Base-by-base conservation (phyloP, 2,113 vertebrate genomes). In the Zosterops pallidus region DNA sequence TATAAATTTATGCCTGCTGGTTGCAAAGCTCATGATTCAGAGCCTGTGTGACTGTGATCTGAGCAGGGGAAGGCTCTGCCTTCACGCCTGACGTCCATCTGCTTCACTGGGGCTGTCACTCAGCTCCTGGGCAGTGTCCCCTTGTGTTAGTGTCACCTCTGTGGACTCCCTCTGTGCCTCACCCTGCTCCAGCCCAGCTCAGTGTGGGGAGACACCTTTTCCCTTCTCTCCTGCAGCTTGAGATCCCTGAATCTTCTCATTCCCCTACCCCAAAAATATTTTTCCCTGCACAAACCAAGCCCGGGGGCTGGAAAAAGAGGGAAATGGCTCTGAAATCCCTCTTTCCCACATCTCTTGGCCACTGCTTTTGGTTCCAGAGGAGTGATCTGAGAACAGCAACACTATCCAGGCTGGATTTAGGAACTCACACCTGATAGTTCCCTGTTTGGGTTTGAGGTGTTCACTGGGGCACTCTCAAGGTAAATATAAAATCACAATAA, bases 1-100 rank as follows among this genome's bases (percentile, higher is more conserved):
- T 68, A 94, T 92, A 78, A 96, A 97, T 97, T 97, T 97, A 96
- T 97, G 96, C 95, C 95, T 95, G 93, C 96, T 94, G 95, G 87
- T 96, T 53, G 95, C 95, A 92, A 63, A 83, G 29, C 92, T 95
- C 93, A 95, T 97, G 95, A 95, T 95, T 95, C 96, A 97, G 96
- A 95, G 95, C 63, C 6, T 20, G 11, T 83, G 77, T 52, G 92
- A 42, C 92, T 86, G 90, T 9, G 84, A 86, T 55, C 69, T 15
- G 83, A 94, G 92, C 83, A 47, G 82, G 13, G 91, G 41, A 55
- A 94, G 94, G 74, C 87, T 7, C 93, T 57, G 90, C 93, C 89
- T 91, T 71, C 29, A 37, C 3, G 7, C 87, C 88, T 87, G 93
- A 83, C 8, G 78, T 56, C 18, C 13, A 56, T 69, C 26, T 47